Percentiles rank a stretch among this genome's conserved stretches.
Evolutionary conservation across 2,797 vertebrate species (phyloP).

Genomic region (Gymnodraco acuticeps): DNA sequence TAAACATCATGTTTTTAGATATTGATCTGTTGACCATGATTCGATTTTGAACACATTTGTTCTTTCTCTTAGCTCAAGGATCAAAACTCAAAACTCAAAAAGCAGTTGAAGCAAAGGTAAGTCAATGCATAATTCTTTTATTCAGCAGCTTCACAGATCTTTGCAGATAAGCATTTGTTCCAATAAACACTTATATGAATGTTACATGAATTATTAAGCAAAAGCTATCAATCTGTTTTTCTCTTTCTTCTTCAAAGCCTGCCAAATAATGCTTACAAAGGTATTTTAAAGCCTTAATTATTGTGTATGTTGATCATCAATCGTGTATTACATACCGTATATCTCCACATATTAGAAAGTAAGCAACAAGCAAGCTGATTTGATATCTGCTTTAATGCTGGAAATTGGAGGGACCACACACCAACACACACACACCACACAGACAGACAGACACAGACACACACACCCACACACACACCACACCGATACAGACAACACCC

Average conservation of each 20-base stretch:
- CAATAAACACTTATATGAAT: background rate
- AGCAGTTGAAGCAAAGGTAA: slow-evolving; percentile 95
- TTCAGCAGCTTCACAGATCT: background rate
- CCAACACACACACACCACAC: too few relatives aligned
- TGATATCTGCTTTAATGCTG: too few relatives aligned
- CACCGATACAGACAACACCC: too few relatives aligned
- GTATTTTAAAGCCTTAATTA: slow-evolving; percentile 82
- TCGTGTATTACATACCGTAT: slow-evolving; percentile 6
- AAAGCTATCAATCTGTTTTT: slow-evolving; percentile 47
- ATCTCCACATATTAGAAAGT: background rate
- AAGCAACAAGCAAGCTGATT: background rate
- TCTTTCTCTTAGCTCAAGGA: slow-evolving; percentile 87
- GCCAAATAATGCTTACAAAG: slow-evolving; percentile 92
- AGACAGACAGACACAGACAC: too few relatives aligned
- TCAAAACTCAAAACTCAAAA: slow-evolving; percentile 90
- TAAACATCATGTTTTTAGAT: slow-evolving; percentile 8
- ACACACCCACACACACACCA: too few relatives aligned
- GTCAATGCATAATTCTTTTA: slow-evolving; percentile 22
- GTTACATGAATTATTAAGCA: slow-evolving; percentile 17
- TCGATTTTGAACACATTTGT: background rate
- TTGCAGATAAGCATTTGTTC: background rate
- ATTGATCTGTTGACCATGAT: background rate
- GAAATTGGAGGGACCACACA: too few relatives aligned
- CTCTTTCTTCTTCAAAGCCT: slow-evolving; percentile 85
- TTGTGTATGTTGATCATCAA: slow-evolving; percentile 71